These are phyloP conservation scores for Rhadinocentrus ornatus DNA, from an alignment of 2,797 vertebrate species.

Conservation along the genomic window DNA sequence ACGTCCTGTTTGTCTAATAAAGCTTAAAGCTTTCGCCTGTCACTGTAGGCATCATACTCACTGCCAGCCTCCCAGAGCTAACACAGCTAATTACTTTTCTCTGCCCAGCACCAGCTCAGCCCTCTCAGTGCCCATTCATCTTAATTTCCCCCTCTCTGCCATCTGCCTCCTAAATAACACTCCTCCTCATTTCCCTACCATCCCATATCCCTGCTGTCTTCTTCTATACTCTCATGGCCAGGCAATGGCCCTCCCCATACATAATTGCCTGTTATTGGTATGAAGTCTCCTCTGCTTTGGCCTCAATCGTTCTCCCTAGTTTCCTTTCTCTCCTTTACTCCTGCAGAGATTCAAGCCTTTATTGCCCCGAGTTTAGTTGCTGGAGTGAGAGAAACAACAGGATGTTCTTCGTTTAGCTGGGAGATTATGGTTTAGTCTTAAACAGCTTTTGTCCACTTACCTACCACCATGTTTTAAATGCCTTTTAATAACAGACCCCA, in stretches of 20 bases:
- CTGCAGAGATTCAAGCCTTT: conserved; percentile 45
- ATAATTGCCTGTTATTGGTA: conserved; percentile 83
- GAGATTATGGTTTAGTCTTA: conserved; percentile 65
- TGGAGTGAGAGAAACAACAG: conserved; percentile 50
- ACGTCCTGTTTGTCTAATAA: conserved; percentile 80
- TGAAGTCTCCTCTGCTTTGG: conserved; percentile 56
- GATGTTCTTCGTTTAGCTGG: conserved; percentile 56
- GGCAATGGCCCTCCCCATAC: conserved; percentile 74
- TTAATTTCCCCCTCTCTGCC: conserved; percentile 81
- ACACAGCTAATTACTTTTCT: conserved; percentile 85
- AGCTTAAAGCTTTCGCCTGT: conserved; percentile 79
- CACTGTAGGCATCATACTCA: conserved; percentile 78
- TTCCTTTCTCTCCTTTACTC: conserved; percentile 43
- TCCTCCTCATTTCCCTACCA: conserved; percentile 79
- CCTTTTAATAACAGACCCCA: conserved; percentile 81
- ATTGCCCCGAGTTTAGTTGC: conserved; percentile 63
- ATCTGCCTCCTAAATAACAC: conserved; percentile 86
- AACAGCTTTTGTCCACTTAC: conserved; percentile 64
- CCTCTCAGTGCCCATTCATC: conserved; percentile 83
- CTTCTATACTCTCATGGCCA: conserved; percentile 74
- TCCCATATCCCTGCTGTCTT: conserved; percentile 73
- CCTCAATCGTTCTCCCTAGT: conserved; percentile 33
- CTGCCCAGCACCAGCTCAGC: conserved; percentile 78
- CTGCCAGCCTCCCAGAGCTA: conserved; percentile 84
- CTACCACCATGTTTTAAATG: conserved; percentile 72